Percentiles rank a stretch among this genome's conserved stretches.
These are phyloP conservation scores for Vireo altiloquus DNA, from an alignment of 2,113 vertebrate genomes.

Conservation along the genomic window DNA sequence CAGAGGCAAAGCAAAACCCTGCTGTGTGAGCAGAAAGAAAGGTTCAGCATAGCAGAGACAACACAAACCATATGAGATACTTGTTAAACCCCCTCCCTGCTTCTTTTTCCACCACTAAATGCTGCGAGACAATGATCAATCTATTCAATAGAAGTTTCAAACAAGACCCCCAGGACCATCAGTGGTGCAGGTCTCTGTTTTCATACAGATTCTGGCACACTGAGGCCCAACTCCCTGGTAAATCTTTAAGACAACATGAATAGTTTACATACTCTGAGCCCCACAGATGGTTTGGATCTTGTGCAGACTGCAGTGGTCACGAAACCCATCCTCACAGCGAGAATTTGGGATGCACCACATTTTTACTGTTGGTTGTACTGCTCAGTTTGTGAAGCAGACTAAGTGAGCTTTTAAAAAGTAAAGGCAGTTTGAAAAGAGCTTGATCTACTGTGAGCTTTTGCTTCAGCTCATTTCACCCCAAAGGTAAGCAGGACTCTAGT, in stretches of 20 bases:
- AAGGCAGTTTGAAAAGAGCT: not conserved
- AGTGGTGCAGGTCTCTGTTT: slow-evolving; percentile 25
- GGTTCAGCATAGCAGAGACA: slow-evolving; percentile 48
- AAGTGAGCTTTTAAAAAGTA: not conserved
- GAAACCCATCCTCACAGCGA: slow-evolving; percentile 12
- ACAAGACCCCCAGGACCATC: slow-evolving; percentile 26
- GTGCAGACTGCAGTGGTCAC: not conserved
- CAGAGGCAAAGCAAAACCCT: slow-evolving; percentile 49
- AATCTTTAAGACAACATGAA: slow-evolving; percentile 35
- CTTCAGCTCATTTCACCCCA: not conserved
- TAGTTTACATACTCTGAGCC: slow-evolving; percentile 14
- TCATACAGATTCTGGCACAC: not conserved
- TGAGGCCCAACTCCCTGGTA: not conserved
- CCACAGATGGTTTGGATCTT: slow-evolving; percentile 51
- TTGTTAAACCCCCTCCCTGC: slow-evolving; percentile 26
- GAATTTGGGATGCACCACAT: slow-evolving; percentile 13
- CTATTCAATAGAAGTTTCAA: slow-evolving; percentile 29
- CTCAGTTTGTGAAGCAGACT: not conserved
- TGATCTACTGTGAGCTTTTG: not conserved
- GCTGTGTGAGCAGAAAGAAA: slow-evolving; percentile 44
- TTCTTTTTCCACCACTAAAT: not conserved
- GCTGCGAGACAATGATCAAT: slow-evolving; percentile 22
- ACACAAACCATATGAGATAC: slow-evolving; percentile 53
- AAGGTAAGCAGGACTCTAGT: not conserved
- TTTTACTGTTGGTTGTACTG: slow-evolving; percentile 15